phyloP scores from a whole-genome alignment of 2,797 vertebrate genomes.

The Thunnus albacares region DNA sequence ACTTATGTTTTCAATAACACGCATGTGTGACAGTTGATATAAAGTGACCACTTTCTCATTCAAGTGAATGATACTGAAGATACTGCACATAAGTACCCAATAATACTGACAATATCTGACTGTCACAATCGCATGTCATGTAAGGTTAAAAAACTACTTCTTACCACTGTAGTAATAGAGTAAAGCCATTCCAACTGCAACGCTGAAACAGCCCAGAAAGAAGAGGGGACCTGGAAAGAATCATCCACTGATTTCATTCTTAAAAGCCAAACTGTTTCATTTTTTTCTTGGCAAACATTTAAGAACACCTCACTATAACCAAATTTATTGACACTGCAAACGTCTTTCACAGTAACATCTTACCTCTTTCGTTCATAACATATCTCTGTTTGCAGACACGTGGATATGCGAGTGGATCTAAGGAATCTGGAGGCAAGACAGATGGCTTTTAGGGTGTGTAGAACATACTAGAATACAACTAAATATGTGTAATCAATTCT shows the following conservation, averaged over 20 bases:
- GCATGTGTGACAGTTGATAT: not conserved
- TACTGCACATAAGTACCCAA: not conserved
- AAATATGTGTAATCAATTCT: not conserved
- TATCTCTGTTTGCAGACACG: slow-evolving; percentile 64
- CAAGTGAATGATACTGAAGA: no score
- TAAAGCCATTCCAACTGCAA: slow-evolving; percentile 83
- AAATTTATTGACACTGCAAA: not conserved
- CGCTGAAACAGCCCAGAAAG: slow-evolving; percentile 86
- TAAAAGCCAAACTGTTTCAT: not conserved
- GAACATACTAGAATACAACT: not conserved
- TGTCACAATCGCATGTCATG: not conserved
- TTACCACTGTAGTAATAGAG: slow-evolving; percentile 87
- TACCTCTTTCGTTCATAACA: slow-evolving; percentile 85
- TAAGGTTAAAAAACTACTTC: slow-evolving; percentile 10
- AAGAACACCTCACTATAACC: not conserved
- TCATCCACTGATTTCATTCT: not conserved
- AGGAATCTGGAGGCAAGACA: slow-evolving; percentile 66
- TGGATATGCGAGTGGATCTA: slow-evolving; percentile 69
- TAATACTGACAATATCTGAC: not conserved
- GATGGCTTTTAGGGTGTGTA: not conserved
- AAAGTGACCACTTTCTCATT: no score
- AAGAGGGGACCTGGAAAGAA: slow-evolving; percentile 81
- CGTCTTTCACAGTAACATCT: slow-evolving; percentile 19
- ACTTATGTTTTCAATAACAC: not conserved
- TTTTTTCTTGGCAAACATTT: not conserved